Conservation (phyloP, 2,797 vertebrate genomes). For the Arvicola amphibius region DNA sequence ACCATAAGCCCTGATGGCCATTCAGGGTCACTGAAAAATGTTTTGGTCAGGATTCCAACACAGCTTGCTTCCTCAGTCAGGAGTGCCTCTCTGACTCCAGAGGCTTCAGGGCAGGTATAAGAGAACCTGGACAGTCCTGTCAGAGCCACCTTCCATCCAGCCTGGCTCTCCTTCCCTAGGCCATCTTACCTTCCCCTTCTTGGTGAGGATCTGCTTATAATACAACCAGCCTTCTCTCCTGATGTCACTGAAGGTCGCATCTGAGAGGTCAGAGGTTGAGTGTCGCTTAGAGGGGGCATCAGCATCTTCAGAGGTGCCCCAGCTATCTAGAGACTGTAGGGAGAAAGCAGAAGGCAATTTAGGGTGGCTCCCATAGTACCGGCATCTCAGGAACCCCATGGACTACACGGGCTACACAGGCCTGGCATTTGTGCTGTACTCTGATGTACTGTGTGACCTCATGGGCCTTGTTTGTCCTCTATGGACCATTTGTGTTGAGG, state of each 20-base stretch:
- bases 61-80: not conserved
- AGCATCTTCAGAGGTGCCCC: conserved; percentile 92
- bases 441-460: not conserved
- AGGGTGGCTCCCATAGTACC: not conserved
- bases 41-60: not conserved
- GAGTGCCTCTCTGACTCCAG: not conserved
- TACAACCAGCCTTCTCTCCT: conserved; percentile 97
- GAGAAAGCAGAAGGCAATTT: not conserved
- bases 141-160: not conserved
- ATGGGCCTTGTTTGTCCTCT: conserved; percentile 23
- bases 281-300: conserved; percentile 94
- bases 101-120: not conserved
- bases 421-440: rapidly evolving
- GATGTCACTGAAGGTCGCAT: conserved; percentile 92
- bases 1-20: not conserved
- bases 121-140: conserved; percentile 1
- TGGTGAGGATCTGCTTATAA: conserved; percentile 98
- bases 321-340: conserved; percentile 94
- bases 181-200: conserved; percentile 95
- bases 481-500: not conserved
- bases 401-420: not conserved
- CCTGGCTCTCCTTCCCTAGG: not conserved
- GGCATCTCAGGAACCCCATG: conserved; percentile 55
- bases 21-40: not conserved
- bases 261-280: conserved; percentile 97